Conservation (phyloP, 2,888 invertebrate species). For the Catonia carolina region DNA sequence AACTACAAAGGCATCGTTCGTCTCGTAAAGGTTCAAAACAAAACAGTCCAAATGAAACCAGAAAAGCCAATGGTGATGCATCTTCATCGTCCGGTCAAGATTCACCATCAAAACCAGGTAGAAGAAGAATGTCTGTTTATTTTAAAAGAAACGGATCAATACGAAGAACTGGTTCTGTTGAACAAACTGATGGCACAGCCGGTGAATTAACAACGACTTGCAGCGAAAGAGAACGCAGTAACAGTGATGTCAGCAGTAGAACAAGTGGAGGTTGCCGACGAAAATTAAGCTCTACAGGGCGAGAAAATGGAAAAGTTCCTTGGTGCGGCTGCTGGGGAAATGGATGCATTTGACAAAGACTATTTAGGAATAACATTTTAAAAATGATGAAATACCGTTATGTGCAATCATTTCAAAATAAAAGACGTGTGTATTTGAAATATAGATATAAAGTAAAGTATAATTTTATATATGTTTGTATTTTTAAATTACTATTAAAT, state of each 20-base stretch:
- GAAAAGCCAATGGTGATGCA: conserved; percentile 21
- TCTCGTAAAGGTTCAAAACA: conserved; percentile 21
- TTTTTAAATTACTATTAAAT: too few relatives aligned
- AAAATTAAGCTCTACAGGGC: conserved; percentile 58
- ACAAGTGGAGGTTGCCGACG: conserved; percentile 50
- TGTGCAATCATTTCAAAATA: too few relatives aligned
- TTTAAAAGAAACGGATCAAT: conserved; percentile 20
- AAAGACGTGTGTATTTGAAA: too few relatives aligned
- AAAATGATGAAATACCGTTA: too few relatives aligned
- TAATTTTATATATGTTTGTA: too few relatives aligned
- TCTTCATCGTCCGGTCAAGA: conserved; percentile 45
- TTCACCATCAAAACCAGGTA: conserved; percentile 41
- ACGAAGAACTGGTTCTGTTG: conserved; percentile 38
- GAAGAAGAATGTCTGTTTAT: conserved; percentile 26
- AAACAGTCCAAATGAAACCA: conserved; percentile 8
- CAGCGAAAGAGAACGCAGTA: conserved; percentile 59
- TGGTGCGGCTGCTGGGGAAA: conserved; percentile 85
- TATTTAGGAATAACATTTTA: too few relatives aligned
- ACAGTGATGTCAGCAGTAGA: conserved; percentile 55
- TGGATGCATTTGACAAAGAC: conserved; percentile 48
- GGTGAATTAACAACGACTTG: conserved; percentile 40
- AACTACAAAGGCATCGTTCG: conserved; percentile 6
- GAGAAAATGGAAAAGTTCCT: conserved; percentile 59
- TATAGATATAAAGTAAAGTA: too few relatives aligned
- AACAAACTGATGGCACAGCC: conserved; percentile 37